Evolutionary conservation across 2,888 invertebrate genomes (phyloP).

Genomic region (Noctua janthe): DNA sequence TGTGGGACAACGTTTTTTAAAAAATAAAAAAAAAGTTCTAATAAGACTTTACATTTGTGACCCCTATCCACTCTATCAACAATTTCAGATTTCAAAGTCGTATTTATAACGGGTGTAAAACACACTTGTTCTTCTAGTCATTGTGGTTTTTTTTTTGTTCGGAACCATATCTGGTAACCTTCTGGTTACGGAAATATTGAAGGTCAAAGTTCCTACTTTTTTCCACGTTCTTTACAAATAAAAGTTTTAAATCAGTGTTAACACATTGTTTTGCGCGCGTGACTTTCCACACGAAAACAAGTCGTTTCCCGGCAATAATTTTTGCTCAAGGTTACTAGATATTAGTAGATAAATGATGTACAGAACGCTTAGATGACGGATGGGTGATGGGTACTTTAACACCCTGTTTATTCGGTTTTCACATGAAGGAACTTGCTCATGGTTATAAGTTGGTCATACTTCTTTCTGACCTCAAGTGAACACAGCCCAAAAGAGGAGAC

Average conservation of each 20-base stretch:
- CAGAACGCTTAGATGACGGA: background rate
- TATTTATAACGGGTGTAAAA: background rate
- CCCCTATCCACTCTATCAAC: background rate
- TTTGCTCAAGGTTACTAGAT: background rate
- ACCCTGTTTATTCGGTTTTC: background rate
- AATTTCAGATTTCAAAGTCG: background rate
- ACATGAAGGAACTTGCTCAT: background rate
- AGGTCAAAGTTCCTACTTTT: background rate
- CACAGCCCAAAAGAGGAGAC: background rate
- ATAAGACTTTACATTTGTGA: background rate
- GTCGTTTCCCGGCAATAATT: background rate
- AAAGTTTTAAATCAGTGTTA: background rate
- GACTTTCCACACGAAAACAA: background rate
- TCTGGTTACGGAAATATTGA: background rate
- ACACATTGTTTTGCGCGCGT: background rate
- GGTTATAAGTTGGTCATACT: background rate
- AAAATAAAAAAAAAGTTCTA: too few species aligned
- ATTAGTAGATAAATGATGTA: background rate
- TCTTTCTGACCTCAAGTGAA: background rate
- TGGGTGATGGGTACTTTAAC: background rate
- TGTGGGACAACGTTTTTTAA: too few species aligned
- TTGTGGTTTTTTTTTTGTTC: background rate
- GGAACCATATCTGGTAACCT: too few species aligned
- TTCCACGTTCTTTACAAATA: background rate
- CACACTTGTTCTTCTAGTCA: too few species aligned